Evolutionary conservation across 2,888 invertebrate species (phyloP), one percentile per base, ranked within the genome.

Genomic region (Eristalis arbustorum): DNA sequence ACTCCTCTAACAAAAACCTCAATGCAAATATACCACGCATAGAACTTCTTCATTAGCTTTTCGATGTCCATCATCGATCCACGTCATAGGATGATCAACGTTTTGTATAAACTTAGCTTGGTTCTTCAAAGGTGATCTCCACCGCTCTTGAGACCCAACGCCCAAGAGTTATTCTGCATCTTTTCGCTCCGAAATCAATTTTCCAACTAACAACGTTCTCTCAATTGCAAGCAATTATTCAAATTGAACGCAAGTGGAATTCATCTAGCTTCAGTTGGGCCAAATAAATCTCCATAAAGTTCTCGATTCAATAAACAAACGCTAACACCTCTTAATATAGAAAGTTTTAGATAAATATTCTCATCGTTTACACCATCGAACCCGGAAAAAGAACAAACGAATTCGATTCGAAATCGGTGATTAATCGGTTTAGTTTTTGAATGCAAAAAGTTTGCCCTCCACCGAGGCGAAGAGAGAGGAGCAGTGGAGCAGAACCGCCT

Each of bases 301-400:
- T 49, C 8, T 49, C 18, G 49, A 49, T 18, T 49, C 49, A 49
- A 49, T 49, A 18, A 49, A 49, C 49, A 18, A 49, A 18, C 73
- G 31, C 34, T 63, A 69, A 63, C 34, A 68, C 68, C 49, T 49
- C 68, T 69, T 76, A 76, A 76, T 76, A 63, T 49, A 63, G 2
- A 76, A 76, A 76, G 68, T 76, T 76, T 76, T 63, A 69, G 42
- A 64, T 67, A 62, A 69, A 68, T 76, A 69, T 62, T 63, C 62
- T 18, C 63, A 69, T 76, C 76, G 68, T 63, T 76, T 63, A 76
- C 68, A 62, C 76, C 34, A 69, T 37, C 68, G 49, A 62, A 49
- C 59, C 18, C 40, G 28, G 59, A 49, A 68, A 66, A 62, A 68
- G 14, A 28, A 34, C 37, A 56, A 66, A 63, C 13, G 49, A 63